Evolutionary conservation across 2,797 vertebrate genomes (phyloP).

Genomic region (Halcyon badia): DNA sequence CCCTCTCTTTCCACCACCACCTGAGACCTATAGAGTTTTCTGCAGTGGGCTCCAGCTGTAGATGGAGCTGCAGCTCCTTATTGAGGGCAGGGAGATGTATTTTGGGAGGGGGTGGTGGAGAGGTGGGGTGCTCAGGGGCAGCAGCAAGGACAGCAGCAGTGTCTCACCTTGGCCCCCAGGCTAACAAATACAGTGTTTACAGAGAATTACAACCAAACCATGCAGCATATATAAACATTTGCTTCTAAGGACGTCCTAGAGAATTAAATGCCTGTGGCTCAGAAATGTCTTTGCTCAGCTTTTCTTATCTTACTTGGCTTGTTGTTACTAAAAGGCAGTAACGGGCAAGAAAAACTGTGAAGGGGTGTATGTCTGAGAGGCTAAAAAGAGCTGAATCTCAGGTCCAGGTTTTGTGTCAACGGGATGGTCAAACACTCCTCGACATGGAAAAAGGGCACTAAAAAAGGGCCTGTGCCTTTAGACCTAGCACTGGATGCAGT

Average conservation of each 20-base stretch:
- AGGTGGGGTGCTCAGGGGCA: neutral
- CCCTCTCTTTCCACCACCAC: neutral
- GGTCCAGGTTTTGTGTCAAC: neutral
- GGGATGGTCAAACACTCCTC: neutral
- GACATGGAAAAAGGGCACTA: neutral
- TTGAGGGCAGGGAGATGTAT: neutral
- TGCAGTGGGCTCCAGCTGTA: neutral
- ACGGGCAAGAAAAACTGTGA: neutral
- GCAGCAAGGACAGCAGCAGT: neutral
- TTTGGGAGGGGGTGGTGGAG: neutral
- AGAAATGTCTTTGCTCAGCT: neutral
- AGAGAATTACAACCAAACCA: neutral
- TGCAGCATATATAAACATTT: neutral
- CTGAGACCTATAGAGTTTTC: neutral
- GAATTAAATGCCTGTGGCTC: neutral
- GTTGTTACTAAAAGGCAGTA: neutral
- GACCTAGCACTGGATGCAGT: rapidly evolving
- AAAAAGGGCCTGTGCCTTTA: neutral
- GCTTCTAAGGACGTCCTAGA: neutral
- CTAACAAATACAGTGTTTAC: rapidly evolving
- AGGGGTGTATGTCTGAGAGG: neutral
- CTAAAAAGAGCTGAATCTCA: neutral
- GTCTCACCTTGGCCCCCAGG: neutral
- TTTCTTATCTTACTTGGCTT: neutral
- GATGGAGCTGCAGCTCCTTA: rapidly evolving